A percentile compares a stretch with the other conserved stretches of the same genome.
phyloP scores from a whole-genome alignment of 2,888 invertebrate species.

The Nomada lathburiana region DNA sequence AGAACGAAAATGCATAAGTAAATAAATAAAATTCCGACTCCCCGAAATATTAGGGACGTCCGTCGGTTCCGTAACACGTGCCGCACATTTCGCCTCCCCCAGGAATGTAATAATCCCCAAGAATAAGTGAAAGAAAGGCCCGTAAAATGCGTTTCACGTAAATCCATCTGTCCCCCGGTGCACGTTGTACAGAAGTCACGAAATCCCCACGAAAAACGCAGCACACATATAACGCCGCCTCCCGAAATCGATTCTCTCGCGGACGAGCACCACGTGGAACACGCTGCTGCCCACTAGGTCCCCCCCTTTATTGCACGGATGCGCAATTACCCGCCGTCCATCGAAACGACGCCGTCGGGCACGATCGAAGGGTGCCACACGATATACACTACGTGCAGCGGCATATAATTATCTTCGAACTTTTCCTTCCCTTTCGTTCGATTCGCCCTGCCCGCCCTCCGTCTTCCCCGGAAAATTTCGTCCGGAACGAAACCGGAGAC shows the following conservation, averaged over 20 bases:
- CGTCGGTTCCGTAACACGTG: too few species aligned
- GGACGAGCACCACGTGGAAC: constrained; percentile 40
- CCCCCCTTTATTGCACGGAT: constrained; percentile 47
- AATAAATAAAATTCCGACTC: too few species aligned
- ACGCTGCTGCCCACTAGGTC: neutral
- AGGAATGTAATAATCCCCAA: too few species aligned
- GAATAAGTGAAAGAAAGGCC: neutral
- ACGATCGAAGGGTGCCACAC: constrained; percentile 50
- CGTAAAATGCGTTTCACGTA: too few species aligned
- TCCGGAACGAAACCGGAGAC: too few species aligned
- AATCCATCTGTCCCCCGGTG: neutral
- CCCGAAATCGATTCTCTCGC: constrained; percentile 33
- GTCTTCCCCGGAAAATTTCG: neutral
- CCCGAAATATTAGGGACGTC: too few species aligned
- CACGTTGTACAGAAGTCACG: neutral
- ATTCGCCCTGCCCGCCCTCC: neutral
- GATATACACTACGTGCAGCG: constrained; percentile 22
- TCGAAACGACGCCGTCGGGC: constrained; percentile 49
- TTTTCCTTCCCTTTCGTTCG: constrained; percentile 35
- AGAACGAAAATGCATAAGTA: too few species aligned
- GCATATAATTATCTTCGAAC: constrained; percentile 56
- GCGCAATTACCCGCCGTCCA: constrained; percentile 55
- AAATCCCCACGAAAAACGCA: neutral
- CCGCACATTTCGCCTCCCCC: too few species aligned
- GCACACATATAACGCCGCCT: neutral